phyloP scores from a whole-genome alignment of 2,888 invertebrate genomes.

The Branchipolynoe longqiensis region DNA sequence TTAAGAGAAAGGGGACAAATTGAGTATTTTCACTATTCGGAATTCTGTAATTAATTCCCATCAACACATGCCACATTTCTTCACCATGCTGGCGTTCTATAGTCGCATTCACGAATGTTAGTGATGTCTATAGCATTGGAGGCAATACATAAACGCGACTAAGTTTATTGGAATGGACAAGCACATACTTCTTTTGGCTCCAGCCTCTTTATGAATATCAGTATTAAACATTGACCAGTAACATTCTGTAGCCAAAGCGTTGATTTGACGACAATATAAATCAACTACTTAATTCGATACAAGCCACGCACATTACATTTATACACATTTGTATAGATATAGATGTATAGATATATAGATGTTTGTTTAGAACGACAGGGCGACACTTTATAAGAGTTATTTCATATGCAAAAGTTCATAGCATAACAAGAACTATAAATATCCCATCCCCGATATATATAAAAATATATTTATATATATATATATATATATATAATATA shows the following conservation, averaged over 20 bases:
- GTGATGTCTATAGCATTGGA: too few relatives aligned
- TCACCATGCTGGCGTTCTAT: background rate
- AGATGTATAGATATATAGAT: too few relatives aligned
- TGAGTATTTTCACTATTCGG: conserved; percentile 39
- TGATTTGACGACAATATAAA: conserved; percentile 16
- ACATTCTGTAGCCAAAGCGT: conserved; percentile 31
- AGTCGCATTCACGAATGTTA: too few relatives aligned
- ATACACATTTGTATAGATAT: conserved; percentile 34
- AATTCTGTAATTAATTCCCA: background rate
- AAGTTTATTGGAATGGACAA: too few relatives aligned
- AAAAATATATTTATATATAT: too few relatives aligned
- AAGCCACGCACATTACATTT: conserved; percentile 11
- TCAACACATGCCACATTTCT: background rate
- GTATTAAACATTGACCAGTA: background rate
- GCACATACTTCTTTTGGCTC: background rate
- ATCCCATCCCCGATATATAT: too few relatives aligned
- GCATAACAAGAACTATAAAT: too few relatives aligned
- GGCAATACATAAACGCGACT: too few relatives aligned
- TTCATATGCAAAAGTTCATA: background rate
- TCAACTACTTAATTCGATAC: conserved; percentile 16
- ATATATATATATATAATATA: conserved; percentile 4
- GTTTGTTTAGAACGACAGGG: too few relatives aligned
- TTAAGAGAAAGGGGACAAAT: too few relatives aligned
- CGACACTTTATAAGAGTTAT: too few relatives aligned
- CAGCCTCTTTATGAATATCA: too few relatives aligned